These are phyloP conservation scores for Drosophila kikkawai DNA, from an alignment of 1,140 invertebrate genomes.

Conservation along the genomic window DNA sequence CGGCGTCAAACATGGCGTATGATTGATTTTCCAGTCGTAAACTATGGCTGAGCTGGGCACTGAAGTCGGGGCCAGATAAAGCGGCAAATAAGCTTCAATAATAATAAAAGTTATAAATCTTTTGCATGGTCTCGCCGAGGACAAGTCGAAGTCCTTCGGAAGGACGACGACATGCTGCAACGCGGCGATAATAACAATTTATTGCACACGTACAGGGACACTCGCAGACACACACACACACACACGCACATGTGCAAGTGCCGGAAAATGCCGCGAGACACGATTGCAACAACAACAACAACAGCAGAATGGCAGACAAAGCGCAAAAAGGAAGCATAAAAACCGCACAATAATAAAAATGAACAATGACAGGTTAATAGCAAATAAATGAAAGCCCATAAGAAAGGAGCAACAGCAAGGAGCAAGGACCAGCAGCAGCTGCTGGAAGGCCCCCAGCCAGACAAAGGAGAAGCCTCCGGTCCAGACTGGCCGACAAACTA, in stretches of 20 bases:
- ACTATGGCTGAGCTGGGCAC: constrained; percentile 43
- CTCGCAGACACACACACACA: constrained; percentile 34
- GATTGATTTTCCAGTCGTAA: constrained; percentile 80
- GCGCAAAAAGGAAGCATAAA: constrained; percentile 59
- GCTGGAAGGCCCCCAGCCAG: constrained; percentile 14
- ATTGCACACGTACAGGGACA: constrained; percentile 70
- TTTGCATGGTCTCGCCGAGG: constrained; percentile 61
- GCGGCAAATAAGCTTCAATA: constrained; percentile 80
- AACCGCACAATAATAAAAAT: constrained; percentile 84
- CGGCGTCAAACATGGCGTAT: constrained; percentile 73
- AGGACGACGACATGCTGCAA: constrained; percentile 77
- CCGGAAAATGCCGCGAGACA: constrained; percentile 78
- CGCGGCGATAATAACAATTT: constrained; percentile 84
- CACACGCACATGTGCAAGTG: constrained; percentile 58
- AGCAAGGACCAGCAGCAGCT: constrained; percentile 32
- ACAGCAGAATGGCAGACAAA: constrained; percentile 30
- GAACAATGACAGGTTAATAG: constrained; percentile 85
- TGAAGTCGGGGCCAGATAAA: constrained; percentile 69
- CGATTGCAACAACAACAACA: constrained; percentile 60
- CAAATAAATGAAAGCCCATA: constrained; percentile 85
- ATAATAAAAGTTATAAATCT: constrained; percentile 85
- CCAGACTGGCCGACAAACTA: constrained; percentile 38
- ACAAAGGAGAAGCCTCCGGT: constrained; percentile 36
- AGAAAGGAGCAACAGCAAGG: constrained; percentile 52
- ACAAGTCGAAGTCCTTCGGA: constrained; percentile 35